These are phyloP conservation scores for Orchestes rusci DNA, from an alignment of 2,888 invertebrate species.

Conservation along the genomic window DNA sequence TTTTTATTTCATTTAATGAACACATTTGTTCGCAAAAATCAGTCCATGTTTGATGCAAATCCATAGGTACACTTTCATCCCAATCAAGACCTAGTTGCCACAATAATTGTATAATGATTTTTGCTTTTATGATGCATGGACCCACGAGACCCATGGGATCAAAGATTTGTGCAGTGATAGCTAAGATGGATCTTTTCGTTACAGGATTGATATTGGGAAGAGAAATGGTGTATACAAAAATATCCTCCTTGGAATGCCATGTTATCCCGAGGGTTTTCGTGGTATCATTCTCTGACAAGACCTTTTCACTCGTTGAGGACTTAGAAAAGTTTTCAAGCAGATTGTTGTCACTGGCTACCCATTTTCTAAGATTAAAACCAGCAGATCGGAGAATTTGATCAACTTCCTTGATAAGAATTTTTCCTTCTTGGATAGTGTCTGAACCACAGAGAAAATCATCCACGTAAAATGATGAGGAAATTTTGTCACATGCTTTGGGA, in stretches of 20 bases:
- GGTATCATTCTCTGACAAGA: neutral
- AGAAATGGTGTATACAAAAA: slow-evolving; percentile 5
- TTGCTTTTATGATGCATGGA: slow-evolving; percentile 4
- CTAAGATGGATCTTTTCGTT: slow-evolving; percentile 4
- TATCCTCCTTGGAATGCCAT: neutral
- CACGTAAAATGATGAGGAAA: slow-evolving; percentile 21
- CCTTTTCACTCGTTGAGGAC: neutral
- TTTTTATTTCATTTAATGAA: slow-evolving; percentile 1
- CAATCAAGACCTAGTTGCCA: slow-evolving; percentile 5
- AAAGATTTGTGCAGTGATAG: slow-evolving; percentile 2
- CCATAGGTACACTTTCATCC: slow-evolving; percentile 4
- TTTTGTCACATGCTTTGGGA: slow-evolving; percentile 13
- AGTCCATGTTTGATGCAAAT: neutral
- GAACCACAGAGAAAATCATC: slow-evolving; percentile 25
- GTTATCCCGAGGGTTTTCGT: slow-evolving; percentile 1
- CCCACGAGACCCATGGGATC: slow-evolving; percentile 4
- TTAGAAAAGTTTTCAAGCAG: neutral
- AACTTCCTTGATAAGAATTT: slow-evolving; percentile 9
- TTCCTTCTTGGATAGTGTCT: slow-evolving; percentile 10
- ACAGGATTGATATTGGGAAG: neutral
- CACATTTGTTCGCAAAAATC: slow-evolving; percentile 1
- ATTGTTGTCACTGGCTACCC: neutral
- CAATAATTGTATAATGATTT: slow-evolving; percentile 2
- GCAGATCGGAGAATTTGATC: slow-evolving; percentile 5
- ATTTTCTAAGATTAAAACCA: slow-evolving; percentile 13